Conservation (phyloP, 2,113 vertebrate species). For the Diphyllodes magnificus region DNA sequence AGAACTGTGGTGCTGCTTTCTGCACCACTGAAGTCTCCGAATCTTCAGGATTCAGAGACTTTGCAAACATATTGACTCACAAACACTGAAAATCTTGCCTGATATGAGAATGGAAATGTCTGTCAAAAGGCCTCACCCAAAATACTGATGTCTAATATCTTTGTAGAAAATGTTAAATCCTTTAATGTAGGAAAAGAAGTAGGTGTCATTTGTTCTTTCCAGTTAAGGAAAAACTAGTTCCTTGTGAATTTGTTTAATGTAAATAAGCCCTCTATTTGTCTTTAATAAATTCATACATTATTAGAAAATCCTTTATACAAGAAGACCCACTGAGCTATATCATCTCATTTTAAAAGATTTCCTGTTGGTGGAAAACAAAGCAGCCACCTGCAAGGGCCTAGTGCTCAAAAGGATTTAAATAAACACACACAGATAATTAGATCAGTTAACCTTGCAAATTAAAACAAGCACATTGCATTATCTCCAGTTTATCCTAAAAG, state of each 20-base stretch:
- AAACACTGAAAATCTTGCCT: not conserved
- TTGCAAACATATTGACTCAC: not conserved
- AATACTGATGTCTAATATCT: not conserved
- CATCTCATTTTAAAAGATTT: slow-evolving; percentile 73
- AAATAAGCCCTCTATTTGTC: slow-evolving; percentile 67
- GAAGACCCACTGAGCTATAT: slow-evolving; percentile 68
- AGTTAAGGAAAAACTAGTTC: not conserved
- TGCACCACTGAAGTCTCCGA: not conserved
- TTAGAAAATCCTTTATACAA: slow-evolving; percentile 68
- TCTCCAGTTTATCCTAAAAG: slow-evolving; percentile 75
- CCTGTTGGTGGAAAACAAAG: slow-evolving; percentile 73
- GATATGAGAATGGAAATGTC: not conserved
- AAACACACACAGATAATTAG: slow-evolving; percentile 76
- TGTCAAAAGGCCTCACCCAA: not conserved
- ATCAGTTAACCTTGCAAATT: slow-evolving; percentile 79
- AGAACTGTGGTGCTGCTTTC: not conserved
- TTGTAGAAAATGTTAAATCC: not conserved
- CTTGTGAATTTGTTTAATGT: slow-evolving; percentile 65
- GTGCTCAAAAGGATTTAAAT: slow-evolving; percentile 71
- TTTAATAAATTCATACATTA: slow-evolving; percentile 73
- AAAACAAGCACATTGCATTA: slow-evolving; percentile 77
- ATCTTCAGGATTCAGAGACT: not conserved
- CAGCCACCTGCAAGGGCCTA: slow-evolving; percentile 70
- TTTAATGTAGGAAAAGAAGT: not conserved
- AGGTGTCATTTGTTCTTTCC: not conserved